Evolutionary conservation across 2,888 invertebrate genomes (phyloP), one percentile per base, ranked within the genome.

Genomic region (Lamellibrachia satsuma): DNA sequence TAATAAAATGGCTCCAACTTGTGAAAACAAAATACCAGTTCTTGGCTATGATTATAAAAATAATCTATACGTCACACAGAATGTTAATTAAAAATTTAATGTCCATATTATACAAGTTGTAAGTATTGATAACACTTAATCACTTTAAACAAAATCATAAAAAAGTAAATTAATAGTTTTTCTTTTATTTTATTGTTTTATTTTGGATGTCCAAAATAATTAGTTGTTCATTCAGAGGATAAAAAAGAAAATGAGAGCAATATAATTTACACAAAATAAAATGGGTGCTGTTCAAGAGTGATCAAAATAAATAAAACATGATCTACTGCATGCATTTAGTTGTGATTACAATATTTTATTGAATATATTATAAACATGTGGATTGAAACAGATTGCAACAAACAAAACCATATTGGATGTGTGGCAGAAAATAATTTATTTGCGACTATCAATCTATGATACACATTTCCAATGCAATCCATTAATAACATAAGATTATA

Each of bases 341-440:
- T 75, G 15, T 22, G 22, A 6, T 22, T 22, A 22, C 22, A 15
- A 75, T 22, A 75, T 75, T 75, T 75, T 15, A 75, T 15, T 75
- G 22, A 15, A 75, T 22, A 55, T 75, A 22, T 22, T 75, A 22
- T 22, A 75, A 75, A 15, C 75, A 75, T 75, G 15, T 75, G 75
- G 75, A 75, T n/a, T 75, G 75, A 75, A 75, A 3, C 75, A 75
- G 22, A 75, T 22, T 75, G 75, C n/a, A 75, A 22, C 6, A 75
- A 75, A 75, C 75, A 75, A 75, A 75, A 75, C 75, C 75, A 75
- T 75, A 75, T 15, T n/a, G 22, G 22, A 75, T 22, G 75, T 22
- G 22, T 75, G 75, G 75, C 75, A 75, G 75, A 75, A 75, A 75
- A 75, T 75, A 75, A 75, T 75, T 75, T 75, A 75, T 75, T 75